Conservation (phyloP, 2,113 vertebrate genomes). For the Polyodon spathula region DNA sequence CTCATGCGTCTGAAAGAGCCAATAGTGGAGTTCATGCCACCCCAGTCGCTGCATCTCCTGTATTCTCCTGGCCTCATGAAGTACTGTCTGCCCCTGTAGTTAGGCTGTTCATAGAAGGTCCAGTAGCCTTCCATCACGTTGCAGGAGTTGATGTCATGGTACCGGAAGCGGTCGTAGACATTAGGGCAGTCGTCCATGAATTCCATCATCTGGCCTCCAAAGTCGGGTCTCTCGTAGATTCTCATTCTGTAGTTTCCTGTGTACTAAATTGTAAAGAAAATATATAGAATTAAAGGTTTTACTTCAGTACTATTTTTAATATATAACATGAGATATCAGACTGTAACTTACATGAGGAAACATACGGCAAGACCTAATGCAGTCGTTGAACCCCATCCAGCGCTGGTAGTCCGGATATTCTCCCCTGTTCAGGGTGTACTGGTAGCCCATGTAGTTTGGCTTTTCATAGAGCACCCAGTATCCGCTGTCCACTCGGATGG, state of each 20-base stretch:
- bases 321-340: not conserved
- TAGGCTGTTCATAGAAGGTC: slow-evolving; percentile 50
- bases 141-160: slow-evolving; percentile 45
- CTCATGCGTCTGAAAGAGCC: slow-evolving; percentile 48
- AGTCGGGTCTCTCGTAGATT: slow-evolving; percentile 49
- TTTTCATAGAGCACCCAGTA: slow-evolving; percentile 55
- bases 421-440: slow-evolving; percentile 52
- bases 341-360: slow-evolving; percentile 52
- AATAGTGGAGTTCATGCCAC: slow-evolving; percentile 36
- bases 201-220: slow-evolving; percentile 48
- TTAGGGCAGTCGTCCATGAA: slow-evolving; percentile 50
- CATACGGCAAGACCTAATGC: slow-evolving; percentile 61
- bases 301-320: no score
- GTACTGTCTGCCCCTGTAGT: no score
- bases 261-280: slow-evolving; percentile 30
- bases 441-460: slow-evolving; percentile 41
- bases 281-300: not conserved
- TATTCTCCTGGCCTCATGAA: slow-evolving; percentile 24
- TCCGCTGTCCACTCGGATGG: slow-evolving; percentile 42
- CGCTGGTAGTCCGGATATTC: slow-evolving; percentile 54
- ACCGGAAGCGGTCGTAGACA: slow-evolving; percentile 47
- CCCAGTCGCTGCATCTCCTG: slow-evolving; percentile 40
- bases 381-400: slow-evolving; percentile 57
- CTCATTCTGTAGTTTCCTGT: slow-evolving; percentile 52
- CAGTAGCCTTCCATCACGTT: slow-evolving; percentile 53